A percentile compares a stretch with the other conserved stretches of the same genome.
Conservation (phyloP, 2,797 vertebrate genomes). For the Anomalospiza imberbis region DNA sequence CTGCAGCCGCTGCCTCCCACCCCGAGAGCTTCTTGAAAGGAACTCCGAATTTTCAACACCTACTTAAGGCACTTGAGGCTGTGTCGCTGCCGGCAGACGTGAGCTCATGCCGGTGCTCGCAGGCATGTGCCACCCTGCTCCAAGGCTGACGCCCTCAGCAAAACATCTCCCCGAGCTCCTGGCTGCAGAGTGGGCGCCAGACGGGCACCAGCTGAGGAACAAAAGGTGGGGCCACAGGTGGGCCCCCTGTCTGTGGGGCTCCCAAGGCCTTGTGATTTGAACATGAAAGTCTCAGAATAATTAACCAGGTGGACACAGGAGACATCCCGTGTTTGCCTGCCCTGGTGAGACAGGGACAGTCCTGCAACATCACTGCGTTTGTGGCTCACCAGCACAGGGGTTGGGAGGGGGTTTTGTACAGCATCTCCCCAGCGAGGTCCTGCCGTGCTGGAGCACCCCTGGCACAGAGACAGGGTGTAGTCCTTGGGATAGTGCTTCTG, state of each 20-base stretch:
- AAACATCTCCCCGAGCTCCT: background rate
- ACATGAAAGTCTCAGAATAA: background rate
- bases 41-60: slow-evolving; percentile 70
- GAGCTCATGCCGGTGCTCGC: slow-evolving; percentile 60
- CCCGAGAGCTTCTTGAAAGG: slow-evolving; percentile 49
- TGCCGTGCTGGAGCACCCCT: no score
- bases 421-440: background rate
- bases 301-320: background rate
- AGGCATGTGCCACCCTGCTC: slow-evolving; percentile 3
- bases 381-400: background rate
- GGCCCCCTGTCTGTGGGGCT: accelerated
- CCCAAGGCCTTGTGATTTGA: background rate
- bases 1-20: background rate
- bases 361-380: accelerated
- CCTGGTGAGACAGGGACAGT: background rate
- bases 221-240: background rate
- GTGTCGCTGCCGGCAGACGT: slow-evolving; percentile 53
- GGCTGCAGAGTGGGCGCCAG: background rate
- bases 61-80: slow-evolving; percentile 66
- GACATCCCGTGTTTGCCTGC: background rate
- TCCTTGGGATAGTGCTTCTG: accelerated
- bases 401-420: accelerated
- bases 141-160: slow-evolving; percentile 32
- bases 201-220: background rate
- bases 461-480: accelerated